Base-by-base conservation (phyloP, 92 coral and sea anemone species). In the Paramuricea clavata region DNA sequence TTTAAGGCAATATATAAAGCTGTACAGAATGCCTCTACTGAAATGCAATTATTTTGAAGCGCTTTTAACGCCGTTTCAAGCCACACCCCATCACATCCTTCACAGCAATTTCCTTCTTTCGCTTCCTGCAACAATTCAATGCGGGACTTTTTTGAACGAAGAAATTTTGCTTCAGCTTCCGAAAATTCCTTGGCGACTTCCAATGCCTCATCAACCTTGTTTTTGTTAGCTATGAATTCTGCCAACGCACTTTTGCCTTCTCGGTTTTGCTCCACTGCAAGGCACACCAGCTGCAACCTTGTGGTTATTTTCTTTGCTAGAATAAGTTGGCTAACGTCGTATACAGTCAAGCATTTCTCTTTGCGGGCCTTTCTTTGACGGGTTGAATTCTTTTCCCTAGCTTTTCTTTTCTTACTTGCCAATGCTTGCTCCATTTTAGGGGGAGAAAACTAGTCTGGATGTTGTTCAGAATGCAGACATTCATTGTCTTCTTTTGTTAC, bases 191-290 rank as follows among this genome's bases (percentile, higher is more conserved):
- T n/a, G n/a, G 19, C 59, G 59, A 7, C 49, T 62, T 25, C 54
- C 12, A 85, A 16, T 5, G 88, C 88, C 26, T 84, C 83, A 16
- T 84, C 88, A 12, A 82, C 88, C 41, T 84, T 84, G 64, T 78
- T 78, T 47, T 78, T 49, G 60, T 76, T 76, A 3, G 84, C 89
- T 21, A 85, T 85, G 67, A 85, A 85, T 64, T 85, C 76, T 41
- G 75, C 87, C 28, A 71, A 52, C 9, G 39, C 34, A 56, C 32
- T 74, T 62, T 84, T 84, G 54, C 88, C 57, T 39, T 84, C 74
- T 12, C 47, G 68, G 23, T 36, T 73, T 44, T 76, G 81, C 3
- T 39, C 17, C 10, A 81, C 65, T 31, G 88, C 82, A 12, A 36
- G 60, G 70, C 41, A 16, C 25, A 83, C 81, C 21, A 84, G 61